Evolutionary conservation across 2,888 invertebrate genomes (phyloP).

Genomic region (Lithophane socia): DNA sequence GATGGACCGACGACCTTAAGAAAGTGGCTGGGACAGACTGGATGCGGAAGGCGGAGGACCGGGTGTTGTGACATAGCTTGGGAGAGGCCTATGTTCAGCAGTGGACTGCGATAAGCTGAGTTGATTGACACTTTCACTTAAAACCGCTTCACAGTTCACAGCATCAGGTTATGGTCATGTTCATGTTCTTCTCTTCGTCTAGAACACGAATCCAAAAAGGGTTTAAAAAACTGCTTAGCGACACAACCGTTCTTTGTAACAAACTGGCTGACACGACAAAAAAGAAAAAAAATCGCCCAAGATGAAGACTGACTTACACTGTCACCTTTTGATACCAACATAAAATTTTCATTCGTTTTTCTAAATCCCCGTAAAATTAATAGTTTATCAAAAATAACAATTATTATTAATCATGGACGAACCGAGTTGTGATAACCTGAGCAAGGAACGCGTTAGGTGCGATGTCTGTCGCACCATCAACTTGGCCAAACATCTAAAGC

Average conservation of each 20-base stretch:
- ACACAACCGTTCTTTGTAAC: background rate
- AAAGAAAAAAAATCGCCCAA: constrained; percentile 13
- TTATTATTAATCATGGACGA: constrained; percentile 72
- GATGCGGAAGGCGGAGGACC: no score
- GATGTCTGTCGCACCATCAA: constrained; percentile 86
- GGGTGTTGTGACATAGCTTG: no score
- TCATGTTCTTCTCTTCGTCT: background rate
- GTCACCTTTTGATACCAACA: constrained; percentile 44
- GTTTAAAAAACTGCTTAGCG: background rate
- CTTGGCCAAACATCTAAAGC: constrained; percentile 79
- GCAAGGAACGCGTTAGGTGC: constrained; percentile 72
- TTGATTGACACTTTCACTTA: background rate
- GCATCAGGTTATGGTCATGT: background rate
- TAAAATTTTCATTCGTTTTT: constrained; percentile 42
- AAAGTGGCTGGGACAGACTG: no score
- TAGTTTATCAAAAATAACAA: constrained; percentile 25
- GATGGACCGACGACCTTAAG: no score
- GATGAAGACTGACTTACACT: background rate
- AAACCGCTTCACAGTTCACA: background rate
- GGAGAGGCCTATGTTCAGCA: no score
- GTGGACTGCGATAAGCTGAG: no score
- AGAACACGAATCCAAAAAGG: background rate
- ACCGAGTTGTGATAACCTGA: constrained; percentile 22
- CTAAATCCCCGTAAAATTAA: constrained; percentile 35
- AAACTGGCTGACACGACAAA: constrained; percentile 31